Conservation (phyloP, 2,113 vertebrate species). For the Trogon surrucura region DNA sequence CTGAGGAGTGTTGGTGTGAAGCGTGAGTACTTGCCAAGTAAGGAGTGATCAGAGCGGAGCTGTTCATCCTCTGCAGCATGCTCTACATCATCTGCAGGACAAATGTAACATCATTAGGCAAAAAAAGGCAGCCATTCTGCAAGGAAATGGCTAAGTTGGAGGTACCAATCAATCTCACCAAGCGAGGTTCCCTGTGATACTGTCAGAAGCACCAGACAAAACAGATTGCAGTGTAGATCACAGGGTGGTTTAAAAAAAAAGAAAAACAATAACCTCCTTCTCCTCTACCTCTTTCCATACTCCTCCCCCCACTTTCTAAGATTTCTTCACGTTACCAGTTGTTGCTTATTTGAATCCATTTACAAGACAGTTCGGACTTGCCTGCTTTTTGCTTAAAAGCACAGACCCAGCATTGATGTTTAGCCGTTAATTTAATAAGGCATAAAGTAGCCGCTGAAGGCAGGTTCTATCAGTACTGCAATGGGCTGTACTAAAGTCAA, state of each 20-base stretch:
- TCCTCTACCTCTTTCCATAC: background rate
- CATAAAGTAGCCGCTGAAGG: background rate
- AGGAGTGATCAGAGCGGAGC: conserved; percentile 86
- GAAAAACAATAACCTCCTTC: background rate
- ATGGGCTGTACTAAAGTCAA: background rate
- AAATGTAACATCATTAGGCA: conserved; percentile 95
- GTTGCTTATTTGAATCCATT: background rate
- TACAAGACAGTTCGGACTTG: background rate
- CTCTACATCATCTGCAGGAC: conserved; percentile 87
- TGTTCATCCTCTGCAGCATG: conserved; percentile 76
- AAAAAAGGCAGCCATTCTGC: conserved; percentile 86
- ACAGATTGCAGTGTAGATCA: conserved; percentile 77
- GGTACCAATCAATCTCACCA: conserved; percentile 91
- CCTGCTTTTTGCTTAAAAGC: conserved; percentile 1
- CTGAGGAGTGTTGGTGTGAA: conserved; percentile 83
- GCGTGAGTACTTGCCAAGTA: conserved; percentile 86
- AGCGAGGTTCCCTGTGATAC: conserved; percentile 80
- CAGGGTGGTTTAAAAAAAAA: background rate
- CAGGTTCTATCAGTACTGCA: background rate
- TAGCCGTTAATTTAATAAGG: background rate
- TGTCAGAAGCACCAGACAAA: conserved; percentile 80
- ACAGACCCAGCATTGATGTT: background rate
- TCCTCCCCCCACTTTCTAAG: background rate
- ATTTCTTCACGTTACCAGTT: background rate
- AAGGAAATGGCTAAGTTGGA: conserved; percentile 86